Conservation (phyloP, 2,888 invertebrate genomes). For the Agrotis puta region DNA sequence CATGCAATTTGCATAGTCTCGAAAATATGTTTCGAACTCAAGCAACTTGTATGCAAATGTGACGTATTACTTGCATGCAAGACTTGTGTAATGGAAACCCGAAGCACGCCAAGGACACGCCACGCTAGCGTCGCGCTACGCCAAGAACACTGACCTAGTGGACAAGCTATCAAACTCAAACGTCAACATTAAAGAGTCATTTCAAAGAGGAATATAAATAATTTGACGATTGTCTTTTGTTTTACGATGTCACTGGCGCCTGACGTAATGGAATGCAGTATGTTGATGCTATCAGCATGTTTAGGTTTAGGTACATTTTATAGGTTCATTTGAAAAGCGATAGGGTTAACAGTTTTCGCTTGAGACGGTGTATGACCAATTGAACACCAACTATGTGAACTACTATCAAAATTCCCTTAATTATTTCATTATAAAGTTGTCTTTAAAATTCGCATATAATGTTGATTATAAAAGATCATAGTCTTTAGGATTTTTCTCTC, state of each 20-base stretch:
- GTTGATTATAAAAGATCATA: no score
- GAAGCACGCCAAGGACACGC: no score
- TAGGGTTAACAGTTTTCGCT: not conserved
- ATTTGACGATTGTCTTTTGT: not conserved
- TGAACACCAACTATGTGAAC: no score
- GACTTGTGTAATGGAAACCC: no score
- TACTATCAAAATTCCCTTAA: not conserved
- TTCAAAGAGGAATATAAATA: slow-evolving; percentile 27
- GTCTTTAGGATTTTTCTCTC: no score
- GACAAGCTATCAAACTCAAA: slow-evolving; percentile 23
- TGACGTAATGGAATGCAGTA: not conserved
- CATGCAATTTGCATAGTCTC: no score
- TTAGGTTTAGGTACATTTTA: not conserved
- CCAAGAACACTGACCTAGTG: not conserved
- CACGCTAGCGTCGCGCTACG: no score
- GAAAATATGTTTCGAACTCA: no score
- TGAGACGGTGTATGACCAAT: not conserved
- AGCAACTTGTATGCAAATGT: no score
- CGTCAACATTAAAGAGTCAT: slow-evolving; percentile 14
- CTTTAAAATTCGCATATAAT: slow-evolving; percentile 12
- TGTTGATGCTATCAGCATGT: not conserved
- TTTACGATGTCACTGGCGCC: slow-evolving; percentile 30
- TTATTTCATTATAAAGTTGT: not conserved
- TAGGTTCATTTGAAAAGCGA: not conserved
- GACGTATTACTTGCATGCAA: no score